Evolutionary conservation across 2,113 vertebrate species (phyloP), one percentile per base, ranked within the genome.

Genomic region (Cyrtonyx montezumae): DNA sequence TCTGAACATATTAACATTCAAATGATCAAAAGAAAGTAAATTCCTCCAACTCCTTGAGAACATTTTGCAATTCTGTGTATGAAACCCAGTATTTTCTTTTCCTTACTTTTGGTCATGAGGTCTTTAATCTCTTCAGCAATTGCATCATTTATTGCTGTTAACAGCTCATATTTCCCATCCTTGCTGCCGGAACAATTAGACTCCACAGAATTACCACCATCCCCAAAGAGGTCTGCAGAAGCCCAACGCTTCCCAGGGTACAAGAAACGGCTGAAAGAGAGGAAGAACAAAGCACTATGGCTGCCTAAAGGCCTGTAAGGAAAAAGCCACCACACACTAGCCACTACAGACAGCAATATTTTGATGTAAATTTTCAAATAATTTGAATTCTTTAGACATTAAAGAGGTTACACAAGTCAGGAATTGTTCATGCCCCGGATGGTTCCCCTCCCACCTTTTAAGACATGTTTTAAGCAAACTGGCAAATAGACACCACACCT

Each of bases 151-250:
- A 99, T 98, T 0, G 98, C 97, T 11, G 99, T 97, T 77, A 99
- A 95, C 56, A 99, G 97, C 85, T 99, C 99, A 0, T 99, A 99
- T 95, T 99, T 99, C 62, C 99, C 99, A 66, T 99, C 99, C 58
- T 98, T 98, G 67, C 98, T 98, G 43, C 98, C 97, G 0, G 98
- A 97, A 9, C 96, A 95, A 37, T 96, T 98, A 0, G 94, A 95
- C 23, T 99, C 99, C 32, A 94, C 4, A 20, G 95, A 28, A 55
- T 65, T 83, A 58, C 91, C 55, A 21, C 96, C 91, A 22, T 99
- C 98, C 69, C 96, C 98, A 1, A 95, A 87, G 53, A 96, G 92
- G 90, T 98, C 98, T 10, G 97, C 97, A 13, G 83, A 79, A 85
- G 95, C 95, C 97, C 98, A 98, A 1, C 95, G 95, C 93, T 99